Conservation (phyloP, 1,140 invertebrate genomes). For the Ooceraea biroi region DNA sequence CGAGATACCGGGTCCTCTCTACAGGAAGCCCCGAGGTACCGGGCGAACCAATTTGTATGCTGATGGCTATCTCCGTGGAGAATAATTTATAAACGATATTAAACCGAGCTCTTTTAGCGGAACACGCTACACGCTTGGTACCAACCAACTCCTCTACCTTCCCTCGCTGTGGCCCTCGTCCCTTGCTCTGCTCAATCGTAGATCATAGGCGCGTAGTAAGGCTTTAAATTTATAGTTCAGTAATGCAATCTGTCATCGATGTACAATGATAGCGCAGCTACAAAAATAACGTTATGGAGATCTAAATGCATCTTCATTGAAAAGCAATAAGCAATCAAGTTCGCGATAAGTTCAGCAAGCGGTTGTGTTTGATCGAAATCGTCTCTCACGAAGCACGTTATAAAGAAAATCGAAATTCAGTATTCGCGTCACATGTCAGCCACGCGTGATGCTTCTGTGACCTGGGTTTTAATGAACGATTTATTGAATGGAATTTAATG, state of each 20-base stretch:
- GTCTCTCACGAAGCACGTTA: background rate
- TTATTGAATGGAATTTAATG: background rate
- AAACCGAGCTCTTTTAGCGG: slow-evolving; percentile 74
- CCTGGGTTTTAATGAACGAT: background rate
- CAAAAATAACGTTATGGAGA: slow-evolving; percentile 51
- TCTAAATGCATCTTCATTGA: slow-evolving; percentile 21
- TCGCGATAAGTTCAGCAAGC: slow-evolving; percentile 24
- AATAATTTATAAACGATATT: slow-evolving; percentile 82
- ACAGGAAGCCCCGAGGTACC: slow-evolving; percentile 52
- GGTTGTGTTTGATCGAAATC: slow-evolving; percentile 37
- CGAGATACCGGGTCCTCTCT: slow-evolving; percentile 49
- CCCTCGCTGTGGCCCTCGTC: slow-evolving; percentile 6
- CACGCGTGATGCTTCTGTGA: background rate
- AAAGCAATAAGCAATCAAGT: slow-evolving; percentile 50
- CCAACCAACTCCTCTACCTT: slow-evolving; percentile 56
- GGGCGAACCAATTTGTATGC: slow-evolving; percentile 79
- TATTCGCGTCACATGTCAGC: background rate
- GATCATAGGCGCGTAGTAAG: background rate
- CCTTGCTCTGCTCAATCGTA: background rate
- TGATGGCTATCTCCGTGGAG: slow-evolving; percentile 77
- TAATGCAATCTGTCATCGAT: slow-evolving; percentile 19
- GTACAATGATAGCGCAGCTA: slow-evolving; percentile 36
- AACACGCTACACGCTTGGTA: slow-evolving; percentile 74
- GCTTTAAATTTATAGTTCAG: slow-evolving; percentile 36
- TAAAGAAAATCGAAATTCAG: slow-evolving; percentile 19